phyloP scores from a whole-genome alignment of 2,113 vertebrate species.

The Indri indri region DNA sequence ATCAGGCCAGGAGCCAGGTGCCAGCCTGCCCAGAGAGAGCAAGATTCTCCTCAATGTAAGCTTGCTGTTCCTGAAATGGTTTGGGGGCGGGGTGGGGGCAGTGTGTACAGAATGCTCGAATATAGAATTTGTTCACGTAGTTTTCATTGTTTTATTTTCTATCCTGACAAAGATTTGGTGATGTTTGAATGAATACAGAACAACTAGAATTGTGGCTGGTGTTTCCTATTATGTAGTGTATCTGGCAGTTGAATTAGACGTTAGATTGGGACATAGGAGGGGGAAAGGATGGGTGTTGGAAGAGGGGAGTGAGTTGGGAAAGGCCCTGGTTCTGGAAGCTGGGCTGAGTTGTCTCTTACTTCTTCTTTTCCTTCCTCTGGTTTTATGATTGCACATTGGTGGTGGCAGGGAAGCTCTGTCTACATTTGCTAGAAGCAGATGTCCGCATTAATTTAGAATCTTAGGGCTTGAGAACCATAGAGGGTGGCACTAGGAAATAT shows the following conservation, averaged over 20 bases:
- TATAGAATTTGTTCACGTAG: background rate
- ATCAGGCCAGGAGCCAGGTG: background rate
- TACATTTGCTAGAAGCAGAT: slow-evolving; percentile 49
- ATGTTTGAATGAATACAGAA: background rate
- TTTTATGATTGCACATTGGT: background rate
- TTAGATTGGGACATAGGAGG: background rate
- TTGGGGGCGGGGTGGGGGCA: too few species aligned
- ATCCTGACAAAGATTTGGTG: background rate
- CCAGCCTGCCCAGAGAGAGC: background rate
- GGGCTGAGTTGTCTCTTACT: background rate
- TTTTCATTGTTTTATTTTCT: background rate
- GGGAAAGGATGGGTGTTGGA: background rate
- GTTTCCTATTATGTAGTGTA: background rate
- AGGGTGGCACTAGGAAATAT: background rate
- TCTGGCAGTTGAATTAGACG: background rate
- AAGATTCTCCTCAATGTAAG: background rate
- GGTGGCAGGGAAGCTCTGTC: background rate
- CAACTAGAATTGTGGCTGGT: background rate
- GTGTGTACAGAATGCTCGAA: background rate
- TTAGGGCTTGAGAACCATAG: background rate
- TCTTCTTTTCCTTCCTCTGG: background rate
- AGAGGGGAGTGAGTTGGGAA: background rate
- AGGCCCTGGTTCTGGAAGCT: background rate
- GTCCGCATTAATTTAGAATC: background rate
- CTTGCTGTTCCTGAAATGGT: background rate